Conservation (phyloP, 2,888 invertebrate species). For the Erynnis tages region DNA sequence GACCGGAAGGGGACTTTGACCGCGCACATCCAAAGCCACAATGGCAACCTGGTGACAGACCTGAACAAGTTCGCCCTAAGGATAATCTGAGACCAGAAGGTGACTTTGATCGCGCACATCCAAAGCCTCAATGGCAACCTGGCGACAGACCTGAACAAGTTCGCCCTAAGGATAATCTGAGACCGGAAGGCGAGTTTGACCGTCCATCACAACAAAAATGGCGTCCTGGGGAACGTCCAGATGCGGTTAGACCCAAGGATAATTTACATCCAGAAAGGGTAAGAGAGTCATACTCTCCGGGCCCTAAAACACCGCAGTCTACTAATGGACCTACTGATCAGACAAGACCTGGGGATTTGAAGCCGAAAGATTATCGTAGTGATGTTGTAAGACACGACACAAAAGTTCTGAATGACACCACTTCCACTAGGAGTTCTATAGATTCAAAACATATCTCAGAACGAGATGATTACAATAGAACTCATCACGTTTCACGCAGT, state of each 20-base stretch:
- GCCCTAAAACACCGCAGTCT: slow-evolving; percentile 25
- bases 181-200: neutral
- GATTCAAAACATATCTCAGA: slow-evolving; percentile 58
- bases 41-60: too few relatives aligned
- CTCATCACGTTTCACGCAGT: slow-evolving; percentile 26
- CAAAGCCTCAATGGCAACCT: slow-evolving; percentile 48
- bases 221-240: slow-evolving; percentile 53
- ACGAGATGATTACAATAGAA: slow-evolving; percentile 4
- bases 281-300: slow-evolving; percentile 21
- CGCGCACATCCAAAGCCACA: too few relatives aligned
- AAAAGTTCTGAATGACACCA: slow-evolving; percentile 34
- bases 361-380: slow-evolving; percentile 28
- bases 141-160: slow-evolving; percentile 61
- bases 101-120: slow-evolving; percentile 36
- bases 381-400: slow-evolving; percentile 45
- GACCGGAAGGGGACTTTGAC: too few relatives aligned
- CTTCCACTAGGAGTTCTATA: slow-evolving; percentile 36
- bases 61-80: too few relatives aligned
- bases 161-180: slow-evolving; percentile 69
- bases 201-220: slow-evolving; percentile 51
- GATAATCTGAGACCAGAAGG: neutral
- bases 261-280: slow-evolving; percentile 83
- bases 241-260: slow-evolving; percentile 65
- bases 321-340: slow-evolving; percentile 31
- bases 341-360: neutral